Base-by-base conservation (phyloP, 2,888 invertebrate genomes). In the Agrotis segetum region DNA sequence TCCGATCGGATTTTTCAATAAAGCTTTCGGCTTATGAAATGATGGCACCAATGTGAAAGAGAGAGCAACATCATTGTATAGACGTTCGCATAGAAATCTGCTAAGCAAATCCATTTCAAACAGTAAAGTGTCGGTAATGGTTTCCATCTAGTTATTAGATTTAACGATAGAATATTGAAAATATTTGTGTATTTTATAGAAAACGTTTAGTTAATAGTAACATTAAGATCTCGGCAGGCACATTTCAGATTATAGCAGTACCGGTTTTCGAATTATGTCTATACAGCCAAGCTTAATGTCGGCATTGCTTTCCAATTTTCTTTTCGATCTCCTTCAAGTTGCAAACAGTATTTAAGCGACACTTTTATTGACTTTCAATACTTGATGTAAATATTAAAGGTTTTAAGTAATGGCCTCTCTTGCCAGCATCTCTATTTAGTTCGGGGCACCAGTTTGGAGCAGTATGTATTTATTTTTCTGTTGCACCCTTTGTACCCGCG, bases 171-270 rank as follows among this genome's bases (percentile, higher is more conserved):
- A 13, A 69, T 65, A 65, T 77, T 65, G 59, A 53, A 59, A 63
- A 34, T 52, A 44, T 34, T 58, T 50, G 56, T 59, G n/a, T 58
- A 47, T 58, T 72, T 72, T 52, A 53, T 47, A 63, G 49, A 53
- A 73, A 75, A 79, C 79, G 73, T 79, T 74, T 79, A 75, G 64
- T 59, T 79, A 64, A 75, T 75, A 53, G 64, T 53, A 62, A 73
- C 74, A 52, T 79, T 79, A 77, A 73, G 52, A 59, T 60, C 52
- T 77, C 59, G 19, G 71, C 60, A 29, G 44, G 71, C 47, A 55
- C 71, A 55, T 65, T 75, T 79, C 46, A 79, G 53, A 60, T 64
- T 59, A 55, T 29, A 29, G 24, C n/a, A 24, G 24, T 64, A 69
- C 59, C 19, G 34, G 69, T 79, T 79, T 47, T 46, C 13, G n/a